phyloP scores from a whole-genome alignment of 2,797 vertebrate genomes.

The Cirrhinus molitorella region DNA sequence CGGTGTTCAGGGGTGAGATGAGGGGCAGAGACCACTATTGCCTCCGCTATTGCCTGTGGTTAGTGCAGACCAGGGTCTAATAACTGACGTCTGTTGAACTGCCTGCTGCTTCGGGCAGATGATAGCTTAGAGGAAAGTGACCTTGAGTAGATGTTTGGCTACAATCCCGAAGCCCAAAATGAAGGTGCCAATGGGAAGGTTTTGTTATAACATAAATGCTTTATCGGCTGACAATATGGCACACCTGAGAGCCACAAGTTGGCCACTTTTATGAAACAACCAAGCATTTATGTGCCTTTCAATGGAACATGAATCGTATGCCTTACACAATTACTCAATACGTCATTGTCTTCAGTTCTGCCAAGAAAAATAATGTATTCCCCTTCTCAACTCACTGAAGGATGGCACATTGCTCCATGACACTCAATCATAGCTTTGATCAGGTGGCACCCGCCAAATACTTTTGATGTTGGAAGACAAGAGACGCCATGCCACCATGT shows the following conservation, averaged over 20 bases:
- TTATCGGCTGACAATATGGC: conserved; percentile 1
- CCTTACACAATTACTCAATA: conserved; percentile 30
- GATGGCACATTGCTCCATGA: conserved; percentile 25
- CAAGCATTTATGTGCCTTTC: conserved; percentile 28
- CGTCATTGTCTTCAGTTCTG: conserved; percentile 12
- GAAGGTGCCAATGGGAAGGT: conserved; percentile 73
- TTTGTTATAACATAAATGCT: conserved; percentile 69
- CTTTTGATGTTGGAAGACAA: conserved; percentile 49
- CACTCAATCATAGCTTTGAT: conserved; percentile 51
- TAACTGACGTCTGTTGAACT: conserved; percentile 71
- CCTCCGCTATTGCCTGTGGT: conserved; percentile 21
- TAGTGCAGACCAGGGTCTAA: conserved; percentile 65
- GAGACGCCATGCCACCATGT: background rate
- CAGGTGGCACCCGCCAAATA: conserved; percentile 38
- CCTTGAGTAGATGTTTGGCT: conserved; percentile 75
- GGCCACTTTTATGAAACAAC: conserved; percentile 29
- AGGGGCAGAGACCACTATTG: conserved; percentile 36
- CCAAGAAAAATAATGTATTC: conserved; percentile 20
- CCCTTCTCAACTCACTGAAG: conserved; percentile 30
- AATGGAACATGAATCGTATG: conserved; percentile 18
- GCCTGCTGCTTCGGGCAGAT: conserved; percentile 66
- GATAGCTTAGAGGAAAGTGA: conserved; percentile 79
- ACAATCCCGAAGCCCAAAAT: conserved; percentile 73
- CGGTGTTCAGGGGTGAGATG: conserved; percentile 14
- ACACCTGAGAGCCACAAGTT: conserved; percentile 33